Conservation (phyloP, 2,797 vertebrate species). For the Aulostomus chinensis region DNA sequence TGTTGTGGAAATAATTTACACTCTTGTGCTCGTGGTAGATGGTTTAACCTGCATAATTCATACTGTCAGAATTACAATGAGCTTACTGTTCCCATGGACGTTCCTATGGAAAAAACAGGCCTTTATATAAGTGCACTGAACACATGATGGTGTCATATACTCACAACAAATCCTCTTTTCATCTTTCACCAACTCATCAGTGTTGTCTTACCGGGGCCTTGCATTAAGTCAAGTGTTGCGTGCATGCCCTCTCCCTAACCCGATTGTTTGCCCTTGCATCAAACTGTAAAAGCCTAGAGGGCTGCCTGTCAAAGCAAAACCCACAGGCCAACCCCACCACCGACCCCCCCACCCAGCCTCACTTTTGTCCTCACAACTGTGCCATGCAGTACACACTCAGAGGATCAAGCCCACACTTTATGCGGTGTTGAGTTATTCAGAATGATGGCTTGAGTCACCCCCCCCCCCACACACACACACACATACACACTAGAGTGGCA, state of each 20-base stretch:
- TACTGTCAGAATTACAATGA: not conserved
- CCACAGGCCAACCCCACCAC: constrained; percentile 22
- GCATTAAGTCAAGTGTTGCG: constrained; percentile 46
- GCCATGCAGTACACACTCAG: constrained; percentile 23
- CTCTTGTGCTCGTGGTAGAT: not conserved
- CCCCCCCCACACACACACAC: too few species aligned
- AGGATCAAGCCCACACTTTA: constrained; percentile 27
- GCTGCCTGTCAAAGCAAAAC: constrained; percentile 45
- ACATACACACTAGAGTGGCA: constrained; percentile 6
- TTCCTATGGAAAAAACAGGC: too few species aligned
- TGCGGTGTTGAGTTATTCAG: constrained; percentile 12
- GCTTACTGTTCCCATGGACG: constrained; percentile 20
- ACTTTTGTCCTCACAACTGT: constrained; percentile 25
- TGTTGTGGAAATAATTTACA: not conserved
- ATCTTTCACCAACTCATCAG: constrained; percentile 44
- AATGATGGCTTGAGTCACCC: constrained; percentile 31
- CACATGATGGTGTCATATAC: not conserved
- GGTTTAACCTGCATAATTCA: constrained; percentile 1
- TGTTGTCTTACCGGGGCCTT: constrained; percentile 18
- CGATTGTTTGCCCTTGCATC: constrained; percentile 64
- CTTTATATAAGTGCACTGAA: constrained; percentile 6
- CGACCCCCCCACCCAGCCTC: constrained; percentile 1
- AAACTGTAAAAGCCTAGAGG: constrained; percentile 53
- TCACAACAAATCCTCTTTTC: constrained; percentile 25
- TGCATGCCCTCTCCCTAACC: constrained; percentile 56